phyloP scores from a whole-genome alignment of 2,888 invertebrate genomes.

The Adineta ricciae region DNA sequence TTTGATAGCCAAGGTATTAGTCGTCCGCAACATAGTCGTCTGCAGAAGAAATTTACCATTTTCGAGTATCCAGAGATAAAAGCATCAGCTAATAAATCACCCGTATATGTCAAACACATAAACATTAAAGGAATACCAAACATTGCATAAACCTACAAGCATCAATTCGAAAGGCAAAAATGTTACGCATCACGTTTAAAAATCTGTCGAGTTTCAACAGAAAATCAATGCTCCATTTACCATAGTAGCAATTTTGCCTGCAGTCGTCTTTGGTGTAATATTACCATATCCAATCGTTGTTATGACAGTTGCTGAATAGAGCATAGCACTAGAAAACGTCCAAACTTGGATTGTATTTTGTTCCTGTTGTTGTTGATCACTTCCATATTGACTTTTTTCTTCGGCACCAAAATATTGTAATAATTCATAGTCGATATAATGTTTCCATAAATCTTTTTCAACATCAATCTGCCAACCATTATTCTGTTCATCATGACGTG shows the following conservation, averaged over 20 bases:
- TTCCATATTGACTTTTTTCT: neutral
- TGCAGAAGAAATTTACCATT: constrained; percentile 22
- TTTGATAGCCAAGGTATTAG: neutral
- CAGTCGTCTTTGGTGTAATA: constrained; percentile 34
- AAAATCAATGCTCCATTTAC: neutral
- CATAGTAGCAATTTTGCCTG: constrained; percentile 34
- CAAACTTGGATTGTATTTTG: constrained; percentile 26
- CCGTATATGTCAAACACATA: constrained; percentile 35
- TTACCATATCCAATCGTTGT: constrained; percentile 35
- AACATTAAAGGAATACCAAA: constrained; percentile 35
- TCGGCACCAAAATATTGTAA: neutral
- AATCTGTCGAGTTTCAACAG: neutral
- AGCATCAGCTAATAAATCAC: constrained; percentile 34
- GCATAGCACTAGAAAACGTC: constrained; percentile 31
- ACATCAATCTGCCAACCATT: constrained; percentile 15
- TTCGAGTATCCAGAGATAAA: constrained; percentile 33
- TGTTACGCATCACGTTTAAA: too few relatives aligned
- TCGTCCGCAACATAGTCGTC: constrained; percentile 20
- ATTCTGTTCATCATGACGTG: neutral
- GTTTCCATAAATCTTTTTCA: constrained; percentile 10
- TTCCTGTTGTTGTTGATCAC: neutral
- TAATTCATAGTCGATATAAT: neutral
- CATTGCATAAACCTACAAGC: constrained; percentile 32
- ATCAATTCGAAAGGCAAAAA: neutral
- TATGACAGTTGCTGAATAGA: constrained; percentile 35